phyloP scores from a whole-genome alignment of 2,888 invertebrate genomes.

The Chrysomela aeneicollis region DNA sequence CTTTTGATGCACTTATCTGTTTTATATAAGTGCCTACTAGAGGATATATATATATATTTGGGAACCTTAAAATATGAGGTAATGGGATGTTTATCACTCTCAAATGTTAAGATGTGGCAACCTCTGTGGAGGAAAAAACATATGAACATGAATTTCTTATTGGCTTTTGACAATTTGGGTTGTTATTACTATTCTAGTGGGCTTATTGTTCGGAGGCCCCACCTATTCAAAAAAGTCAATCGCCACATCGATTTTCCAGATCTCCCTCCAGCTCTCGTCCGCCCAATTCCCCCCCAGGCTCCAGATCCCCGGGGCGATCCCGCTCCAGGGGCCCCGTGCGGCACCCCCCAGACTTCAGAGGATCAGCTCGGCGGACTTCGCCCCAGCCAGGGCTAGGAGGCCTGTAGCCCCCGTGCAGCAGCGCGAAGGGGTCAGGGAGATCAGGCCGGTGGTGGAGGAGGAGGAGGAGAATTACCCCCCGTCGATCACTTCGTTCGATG shows the following conservation, averaged over 20 bases:
- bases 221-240: too few species aligned
- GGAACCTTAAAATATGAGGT: too few species aligned
- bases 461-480: conserved; percentile 68
- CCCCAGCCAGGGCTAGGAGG: conserved; percentile 45
- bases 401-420: conserved; percentile 49
- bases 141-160: too few species aligned
- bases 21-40: too few species aligned
- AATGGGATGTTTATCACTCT: too few species aligned
- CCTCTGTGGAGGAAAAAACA: too few species aligned
- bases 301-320: conserved; percentile 72
- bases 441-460: conserved; percentile 75
- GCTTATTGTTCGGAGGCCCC: too few species aligned
- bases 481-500: conserved; percentile 48
- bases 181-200: too few species aligned
- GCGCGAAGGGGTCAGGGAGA: conserved; percentile 67
- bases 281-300: conserved; percentile 71
- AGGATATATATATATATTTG: too few species aligned
- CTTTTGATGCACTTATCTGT: too few species aligned
- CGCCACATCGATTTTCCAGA: conserved; percentile 29
- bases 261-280: conserved; percentile 40
- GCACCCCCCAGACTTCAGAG: conserved; percentile 56
- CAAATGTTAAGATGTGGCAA: too few species aligned
- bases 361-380: conserved; percentile 29
- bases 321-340: conserved; percentile 57
- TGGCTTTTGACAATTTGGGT: too few species aligned